Percentiles rank a stretch among this genome's conserved stretches.
These are phyloP conservation scores for Nicator chloris DNA, from an alignment of 2,113 vertebrate genomes.

Conservation along the genomic window DNA sequence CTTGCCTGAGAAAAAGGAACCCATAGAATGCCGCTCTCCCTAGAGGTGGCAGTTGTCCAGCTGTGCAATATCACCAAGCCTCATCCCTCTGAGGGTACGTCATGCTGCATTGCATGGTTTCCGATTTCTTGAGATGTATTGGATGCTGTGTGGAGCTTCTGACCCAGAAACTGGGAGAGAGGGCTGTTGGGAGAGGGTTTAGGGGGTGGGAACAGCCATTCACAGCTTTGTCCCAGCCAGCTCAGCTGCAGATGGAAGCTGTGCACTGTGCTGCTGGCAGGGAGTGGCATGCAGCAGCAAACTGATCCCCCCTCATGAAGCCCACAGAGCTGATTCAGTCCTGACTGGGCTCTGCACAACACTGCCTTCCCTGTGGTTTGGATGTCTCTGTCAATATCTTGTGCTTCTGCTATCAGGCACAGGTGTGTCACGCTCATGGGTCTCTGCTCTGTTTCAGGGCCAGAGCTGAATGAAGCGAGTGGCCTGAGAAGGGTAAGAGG, in stretches of 20 bases:
- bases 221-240: neutral
- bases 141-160: neutral
- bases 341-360: neutral
- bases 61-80: neutral
- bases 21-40: neutral
- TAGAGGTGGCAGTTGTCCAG: neutral
- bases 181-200: neutral
- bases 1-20: neutral
- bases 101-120: neutral
- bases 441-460: conserved; percentile 31
- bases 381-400: neutral
- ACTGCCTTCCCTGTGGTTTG: neutral
- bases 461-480: neutral
- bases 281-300: neutral
- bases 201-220: neutral
- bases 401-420: neutral
- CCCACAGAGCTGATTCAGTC: neutral
- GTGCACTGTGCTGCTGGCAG: neutral
- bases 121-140: neutral
- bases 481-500: conserved; percentile 20
- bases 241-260: neutral
- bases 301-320: neutral
- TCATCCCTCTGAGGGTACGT: neutral
- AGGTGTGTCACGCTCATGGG: accelerated
- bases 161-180: neutral